These are phyloP conservation scores for Callopanchax toddi DNA, from an alignment of 2,113 vertebrate species.

Conservation along the genomic window DNA sequence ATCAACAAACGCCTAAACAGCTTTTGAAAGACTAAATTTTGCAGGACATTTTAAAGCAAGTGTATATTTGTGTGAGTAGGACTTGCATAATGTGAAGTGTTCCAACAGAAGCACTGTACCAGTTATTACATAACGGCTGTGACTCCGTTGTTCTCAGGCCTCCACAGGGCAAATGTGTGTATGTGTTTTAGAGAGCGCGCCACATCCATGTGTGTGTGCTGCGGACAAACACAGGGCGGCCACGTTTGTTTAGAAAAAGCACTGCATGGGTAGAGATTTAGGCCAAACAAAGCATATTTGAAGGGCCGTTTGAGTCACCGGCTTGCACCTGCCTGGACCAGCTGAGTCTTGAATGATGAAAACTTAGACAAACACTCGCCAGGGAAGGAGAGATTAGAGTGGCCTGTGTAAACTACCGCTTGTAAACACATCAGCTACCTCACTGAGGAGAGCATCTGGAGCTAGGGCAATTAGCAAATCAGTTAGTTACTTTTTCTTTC, in stretches of 20 bases:
- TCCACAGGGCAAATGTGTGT: constrained; percentile 14
- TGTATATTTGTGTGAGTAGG: constrained; percentile 5
- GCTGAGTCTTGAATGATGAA: constrained; percentile 74
- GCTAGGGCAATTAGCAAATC: constrained; percentile 1
- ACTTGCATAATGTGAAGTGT: constrained; percentile 39
- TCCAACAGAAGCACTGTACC: constrained; percentile 17
- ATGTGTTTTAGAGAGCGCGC: constrained; percentile 20
- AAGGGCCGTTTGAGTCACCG: constrained; percentile 65
- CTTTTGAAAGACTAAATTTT: too few relatives aligned
- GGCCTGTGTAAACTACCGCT: constrained; percentile 61
- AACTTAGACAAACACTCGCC: constrained; percentile 35
- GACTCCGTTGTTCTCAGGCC: constrained; percentile 30
- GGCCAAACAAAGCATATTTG: constrained; percentile 60
- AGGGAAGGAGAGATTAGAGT: constrained; percentile 59
- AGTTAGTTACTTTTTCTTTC: background rate
- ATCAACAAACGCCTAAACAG: too few relatives aligned
- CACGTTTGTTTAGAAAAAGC: constrained; percentile 54
- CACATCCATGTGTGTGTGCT: constrained; percentile 14
- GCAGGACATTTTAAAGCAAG: background rate
- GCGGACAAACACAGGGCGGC: constrained; percentile 8
- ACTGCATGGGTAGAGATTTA: constrained; percentile 29
- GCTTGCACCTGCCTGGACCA: constrained; percentile 75
- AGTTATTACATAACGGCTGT: constrained; percentile 42
- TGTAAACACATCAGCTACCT: constrained; percentile 51
- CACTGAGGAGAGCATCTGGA: constrained; percentile 13